Evolutionary conservation across 2,797 vertebrate species (phyloP).

Genomic region (Lacerta bilineata): DNA sequence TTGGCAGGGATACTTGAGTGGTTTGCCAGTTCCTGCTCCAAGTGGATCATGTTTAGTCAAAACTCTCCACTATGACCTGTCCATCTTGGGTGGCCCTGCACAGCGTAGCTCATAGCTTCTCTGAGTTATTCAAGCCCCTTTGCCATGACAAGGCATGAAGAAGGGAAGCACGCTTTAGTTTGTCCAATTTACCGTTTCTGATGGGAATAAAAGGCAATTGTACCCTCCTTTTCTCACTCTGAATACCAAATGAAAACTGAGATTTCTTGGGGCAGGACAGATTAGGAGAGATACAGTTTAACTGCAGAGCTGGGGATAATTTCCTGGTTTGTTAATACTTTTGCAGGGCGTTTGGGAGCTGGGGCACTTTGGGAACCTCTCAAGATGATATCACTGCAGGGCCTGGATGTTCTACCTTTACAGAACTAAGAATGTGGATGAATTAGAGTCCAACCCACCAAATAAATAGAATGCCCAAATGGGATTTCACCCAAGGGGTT

Average conservation of each 20-base stretch:
- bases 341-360: not conserved
- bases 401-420: not conserved
- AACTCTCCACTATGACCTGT: too few relatives aligned
- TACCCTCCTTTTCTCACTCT: not conserved
- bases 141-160: too few relatives aligned
- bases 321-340: not conserved
- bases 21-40: too few relatives aligned
- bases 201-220: not conserved
- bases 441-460: not conserved
- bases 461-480: not conserved
- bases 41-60: too few relatives aligned
- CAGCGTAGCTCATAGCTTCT: too few relatives aligned
- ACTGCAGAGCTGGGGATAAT: not conserved
- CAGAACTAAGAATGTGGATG: not conserved
- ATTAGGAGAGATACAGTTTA: not conserved
- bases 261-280: not conserved
- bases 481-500: not conserved
- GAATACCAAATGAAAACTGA: not conserved
- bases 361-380: not conserved
- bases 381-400: not conserved
- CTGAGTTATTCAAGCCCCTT: too few relatives aligned
- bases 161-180: too few relatives aligned
- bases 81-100: too few relatives aligned
- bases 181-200: not conserved
- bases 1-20: too few relatives aligned